A percentile compares a stretch with the other conserved stretches of the same genome.
These are phyloP conservation scores for Dermochelys coriacea DNA, from an alignment of 2,797 vertebrate species.

Conservation along the genomic window DNA sequence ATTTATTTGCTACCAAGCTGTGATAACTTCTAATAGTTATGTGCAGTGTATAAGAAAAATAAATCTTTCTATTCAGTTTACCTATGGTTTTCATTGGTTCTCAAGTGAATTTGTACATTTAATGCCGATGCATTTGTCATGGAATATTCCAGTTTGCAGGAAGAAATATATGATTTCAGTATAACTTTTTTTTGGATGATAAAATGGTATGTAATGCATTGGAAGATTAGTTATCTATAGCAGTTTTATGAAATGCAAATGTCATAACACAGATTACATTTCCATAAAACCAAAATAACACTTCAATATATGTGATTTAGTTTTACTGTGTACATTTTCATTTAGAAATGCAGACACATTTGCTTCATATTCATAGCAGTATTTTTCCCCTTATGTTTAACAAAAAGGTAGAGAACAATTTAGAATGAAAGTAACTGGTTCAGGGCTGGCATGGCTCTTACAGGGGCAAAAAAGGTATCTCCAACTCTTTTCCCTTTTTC, in stretches of 20 bases:
- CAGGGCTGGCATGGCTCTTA: conserved; percentile 12
- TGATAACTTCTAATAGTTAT: conserved; percentile 55
- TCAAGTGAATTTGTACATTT: conserved; percentile 58
- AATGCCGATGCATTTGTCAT: conserved; percentile 64
- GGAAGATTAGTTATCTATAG: conserved; percentile 75
- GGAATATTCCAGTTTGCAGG: conserved; percentile 71
- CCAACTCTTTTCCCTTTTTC: not conserved
- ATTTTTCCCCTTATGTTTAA: conserved; percentile 67
- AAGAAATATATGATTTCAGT: conserved; percentile 75
- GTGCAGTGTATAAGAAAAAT: conserved; percentile 41
- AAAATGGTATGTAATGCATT: conserved; percentile 71
- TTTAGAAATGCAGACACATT: conserved; percentile 73
- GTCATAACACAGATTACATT: conserved; percentile 78
- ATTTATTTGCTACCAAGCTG: conserved; percentile 50
- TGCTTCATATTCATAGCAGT: conserved; percentile 67
- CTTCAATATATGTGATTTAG: conserved; percentile 78
- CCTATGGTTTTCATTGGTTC: conserved; percentile 56
- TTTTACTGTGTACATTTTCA: conserved; percentile 76
- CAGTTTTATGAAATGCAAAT: conserved; percentile 80
- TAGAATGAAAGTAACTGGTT: conserved; percentile 50
- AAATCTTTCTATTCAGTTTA: conserved; percentile 51
- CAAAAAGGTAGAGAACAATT: conserved; percentile 67
- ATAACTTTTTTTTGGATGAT: conserved; percentile 58
- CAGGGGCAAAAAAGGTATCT: not conserved
- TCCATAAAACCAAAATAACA: conserved; percentile 79